Percentiles rank a stretch among this genome's conserved stretches.
phyloP scores from a whole-genome alignment of 2,113 vertebrate genomes.

The Bubo scandiacus region DNA sequence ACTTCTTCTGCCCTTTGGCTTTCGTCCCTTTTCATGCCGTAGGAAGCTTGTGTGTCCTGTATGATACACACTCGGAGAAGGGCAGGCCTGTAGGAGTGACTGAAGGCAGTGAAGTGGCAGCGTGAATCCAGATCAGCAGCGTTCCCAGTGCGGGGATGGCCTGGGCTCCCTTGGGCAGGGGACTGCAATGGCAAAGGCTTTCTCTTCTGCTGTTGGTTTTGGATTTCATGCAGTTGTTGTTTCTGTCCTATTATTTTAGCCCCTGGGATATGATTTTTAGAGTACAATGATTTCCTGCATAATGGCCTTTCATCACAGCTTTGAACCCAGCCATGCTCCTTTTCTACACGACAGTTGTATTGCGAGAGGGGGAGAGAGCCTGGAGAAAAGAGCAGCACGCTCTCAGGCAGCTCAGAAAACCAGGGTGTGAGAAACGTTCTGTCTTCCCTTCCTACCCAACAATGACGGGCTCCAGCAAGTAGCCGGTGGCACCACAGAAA shows the following conservation, averaged over 20 bases:
- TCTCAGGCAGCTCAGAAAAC: not conserved
- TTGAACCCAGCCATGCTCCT: not conserved
- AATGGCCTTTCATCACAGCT: not conserved
- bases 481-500: fast-evolving
- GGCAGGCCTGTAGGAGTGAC: not conserved
- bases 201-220: not conserved
- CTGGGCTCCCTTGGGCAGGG: not conserved
- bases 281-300: not conserved
- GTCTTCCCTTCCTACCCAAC: not conserved
- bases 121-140: not conserved
- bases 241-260: not conserved
- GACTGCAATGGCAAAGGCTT: not conserved
- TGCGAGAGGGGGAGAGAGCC: not conserved
- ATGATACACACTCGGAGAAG: not conserved
- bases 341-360: not conserved
- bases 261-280: not conserved
- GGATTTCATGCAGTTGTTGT: not conserved
- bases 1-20: not conserved
- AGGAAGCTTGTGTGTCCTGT: not conserved
- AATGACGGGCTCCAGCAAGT: not conserved
- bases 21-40: not conserved
- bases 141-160: not conserved
- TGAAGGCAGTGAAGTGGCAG: not conserved
- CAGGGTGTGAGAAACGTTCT: not conserved
- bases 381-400: not conserved